Evolutionary conservation across 1,140 invertebrate species (phyloP).

Genomic region (Trachymyrmex cornetzi): DNA sequence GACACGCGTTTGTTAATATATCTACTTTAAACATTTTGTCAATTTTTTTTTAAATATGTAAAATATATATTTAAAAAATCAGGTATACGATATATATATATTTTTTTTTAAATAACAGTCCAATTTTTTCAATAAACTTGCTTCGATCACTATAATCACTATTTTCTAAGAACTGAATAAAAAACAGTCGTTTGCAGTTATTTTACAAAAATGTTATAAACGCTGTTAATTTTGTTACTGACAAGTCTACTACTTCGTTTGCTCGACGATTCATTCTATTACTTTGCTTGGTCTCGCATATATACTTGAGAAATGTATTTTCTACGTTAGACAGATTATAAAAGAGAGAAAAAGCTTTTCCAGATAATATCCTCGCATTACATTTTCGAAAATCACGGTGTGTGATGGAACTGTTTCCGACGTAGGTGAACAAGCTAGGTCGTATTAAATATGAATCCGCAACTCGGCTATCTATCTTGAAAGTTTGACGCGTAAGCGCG

Average conservation of each 20-base stretch:
- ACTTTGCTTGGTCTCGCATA: neutral
- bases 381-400: constrained; percentile 56
- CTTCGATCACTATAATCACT: neutral
- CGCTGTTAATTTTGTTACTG: neutral
- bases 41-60: too few species aligned
- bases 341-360: constrained; percentile 33
- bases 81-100: neutral
- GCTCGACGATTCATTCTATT: neutral
- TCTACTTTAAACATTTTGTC: too few species aligned
- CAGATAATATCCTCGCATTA: constrained; percentile 41
- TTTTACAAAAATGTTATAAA: neutral
- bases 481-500: constrained; percentile 61
- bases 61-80: too few species aligned
- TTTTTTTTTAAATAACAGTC: neutral
- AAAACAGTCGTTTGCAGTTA: neutral
- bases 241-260: neutral
- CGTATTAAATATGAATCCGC: constrained; percentile 64
- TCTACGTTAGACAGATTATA: constrained; percentile 25
- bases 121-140: neutral
- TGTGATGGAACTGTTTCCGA: constrained; percentile 63
- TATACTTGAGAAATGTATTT: constrained; percentile 46
- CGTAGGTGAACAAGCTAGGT: constrained; percentile 53
- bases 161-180: neutral
- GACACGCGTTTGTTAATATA: too few species aligned
- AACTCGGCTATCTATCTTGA: constrained; percentile 60